A percentile compares a stretch with the other conserved stretches of the same genome.
phyloP scores from a whole-genome alignment of 2,797 vertebrate species.

The Epinephelus malabaricus region DNA sequence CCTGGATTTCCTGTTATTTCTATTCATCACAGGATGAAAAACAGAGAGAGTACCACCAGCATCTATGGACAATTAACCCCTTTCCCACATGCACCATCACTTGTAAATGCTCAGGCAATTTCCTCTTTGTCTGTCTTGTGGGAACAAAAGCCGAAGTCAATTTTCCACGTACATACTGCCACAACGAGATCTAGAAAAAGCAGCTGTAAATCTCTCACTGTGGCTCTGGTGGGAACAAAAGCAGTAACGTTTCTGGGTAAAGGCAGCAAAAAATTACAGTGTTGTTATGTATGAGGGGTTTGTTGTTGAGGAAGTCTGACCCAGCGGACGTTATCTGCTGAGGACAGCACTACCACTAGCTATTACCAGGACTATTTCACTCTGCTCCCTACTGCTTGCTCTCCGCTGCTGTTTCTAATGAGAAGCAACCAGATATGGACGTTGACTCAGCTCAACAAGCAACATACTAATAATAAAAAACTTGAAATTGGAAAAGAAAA shows the following conservation, averaged over 20 bases:
- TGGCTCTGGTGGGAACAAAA: background rate
- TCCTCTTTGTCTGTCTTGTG: background rate
- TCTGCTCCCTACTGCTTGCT: background rate
- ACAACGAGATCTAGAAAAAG: background rate
- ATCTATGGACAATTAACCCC: background rate
- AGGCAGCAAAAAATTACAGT: background rate
- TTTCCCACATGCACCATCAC: background rate
- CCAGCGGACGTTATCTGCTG: background rate
- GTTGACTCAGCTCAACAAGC: constrained; percentile 3
- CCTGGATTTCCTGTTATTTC: background rate
- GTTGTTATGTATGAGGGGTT: constrained; percentile 1
- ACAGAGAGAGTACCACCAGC: background rate
- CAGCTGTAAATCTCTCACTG: background rate
- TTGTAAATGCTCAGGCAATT: background rate
- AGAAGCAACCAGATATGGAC: background rate
- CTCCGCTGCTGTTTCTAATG: constrained; percentile 6
- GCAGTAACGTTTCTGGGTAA: background rate
- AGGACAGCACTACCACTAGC: background rate
- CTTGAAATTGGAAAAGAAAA: background rate
- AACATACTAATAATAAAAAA: background rate
- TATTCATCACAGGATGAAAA: background rate
- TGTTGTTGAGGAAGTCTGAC: background rate
- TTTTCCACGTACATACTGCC: background rate
- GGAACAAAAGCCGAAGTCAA: constrained; percentile 1
- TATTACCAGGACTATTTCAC: background rate